phyloP scores from a whole-genome alignment of 2,113 vertebrate species.

The Ahaetulla prasina region DNA sequence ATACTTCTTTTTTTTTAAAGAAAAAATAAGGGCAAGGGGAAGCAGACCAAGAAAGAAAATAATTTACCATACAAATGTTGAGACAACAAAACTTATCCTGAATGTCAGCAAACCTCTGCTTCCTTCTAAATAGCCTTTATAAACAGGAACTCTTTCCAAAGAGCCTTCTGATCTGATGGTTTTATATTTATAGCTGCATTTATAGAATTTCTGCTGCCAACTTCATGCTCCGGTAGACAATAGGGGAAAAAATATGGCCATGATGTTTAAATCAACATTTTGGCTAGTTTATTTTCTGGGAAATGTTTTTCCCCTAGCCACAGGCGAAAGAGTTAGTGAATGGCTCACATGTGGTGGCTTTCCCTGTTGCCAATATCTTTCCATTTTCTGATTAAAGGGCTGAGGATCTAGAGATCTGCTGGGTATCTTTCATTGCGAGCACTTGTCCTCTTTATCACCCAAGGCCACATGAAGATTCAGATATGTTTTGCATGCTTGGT shows the following conservation, averaged over 20 bases:
- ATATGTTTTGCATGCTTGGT: slow-evolving; percentile 23
- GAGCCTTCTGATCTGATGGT: slow-evolving; percentile 22
- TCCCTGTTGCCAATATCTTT: slow-evolving; percentile 26
- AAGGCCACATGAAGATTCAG: not conserved
- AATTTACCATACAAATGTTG: not conserved
- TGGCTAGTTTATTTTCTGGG: slow-evolving; percentile 19
- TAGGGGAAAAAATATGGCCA: not conserved
- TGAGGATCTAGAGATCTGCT: slow-evolving; percentile 29
- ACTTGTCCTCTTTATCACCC: slow-evolving; percentile 32
- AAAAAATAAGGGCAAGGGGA: not conserved
- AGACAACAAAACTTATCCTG: slow-evolving; percentile 23
- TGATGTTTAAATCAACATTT: slow-evolving; percentile 25
- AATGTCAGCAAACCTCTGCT: slow-evolving; percentile 31
- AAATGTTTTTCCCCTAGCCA: not conserved
- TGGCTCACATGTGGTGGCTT: slow-evolving; percentile 20
- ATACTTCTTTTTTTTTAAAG: not conserved
- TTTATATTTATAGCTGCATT: slow-evolving; percentile 21
- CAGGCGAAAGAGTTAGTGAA: slow-evolving; percentile 33
- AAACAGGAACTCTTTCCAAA: slow-evolving; percentile 51
- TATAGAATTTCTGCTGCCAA: slow-evolving; percentile 28
- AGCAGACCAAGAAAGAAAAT: not conserved
- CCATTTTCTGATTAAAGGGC: slow-evolving; percentile 37
- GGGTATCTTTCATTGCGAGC: slow-evolving; percentile 24
- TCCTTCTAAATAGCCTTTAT: slow-evolving; percentile 7
- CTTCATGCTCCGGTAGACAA: not conserved